These are phyloP conservation scores for Subanguina moxae DNA, from an alignment of 1,140 invertebrate species.

Conservation along the genomic window DNA sequence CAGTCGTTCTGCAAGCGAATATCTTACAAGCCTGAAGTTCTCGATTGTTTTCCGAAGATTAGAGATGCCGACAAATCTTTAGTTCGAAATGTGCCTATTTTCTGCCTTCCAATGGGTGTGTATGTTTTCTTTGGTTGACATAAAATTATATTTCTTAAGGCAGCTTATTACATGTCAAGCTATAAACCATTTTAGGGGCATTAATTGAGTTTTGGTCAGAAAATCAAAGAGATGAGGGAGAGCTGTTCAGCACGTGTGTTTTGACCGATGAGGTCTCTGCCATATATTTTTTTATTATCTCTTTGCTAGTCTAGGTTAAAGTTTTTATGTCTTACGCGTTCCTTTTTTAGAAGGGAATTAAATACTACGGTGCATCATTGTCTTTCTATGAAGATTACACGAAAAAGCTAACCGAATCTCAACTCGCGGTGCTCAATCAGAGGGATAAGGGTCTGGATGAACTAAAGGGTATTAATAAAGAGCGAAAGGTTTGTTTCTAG, in stretches of 20 bases:
- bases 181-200: slow-evolving; percentile 73
- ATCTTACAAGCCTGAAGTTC: slow-evolving; percentile 64
- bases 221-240: slow-evolving; percentile 73
- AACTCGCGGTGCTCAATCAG: slow-evolving; percentile 68
- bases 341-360: slow-evolving; percentile 48
- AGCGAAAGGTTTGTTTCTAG: neutral
- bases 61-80: slow-evolving; percentile 75
- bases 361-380: slow-evolving; percentile 82
- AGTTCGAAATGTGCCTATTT: slow-evolving; percentile 83
- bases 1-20: slow-evolving; percentile 79
- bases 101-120: slow-evolving; percentile 97
- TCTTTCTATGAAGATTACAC: slow-evolving; percentile 87
- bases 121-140: too few species aligned
- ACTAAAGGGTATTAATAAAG: too few species aligned
- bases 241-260: slow-evolving; percentile 95
- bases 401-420: slow-evolving; percentile 69
- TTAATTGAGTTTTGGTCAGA: slow-evolving; percentile 91
- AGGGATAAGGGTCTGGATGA: too few species aligned
- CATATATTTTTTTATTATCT: too few species aligned
- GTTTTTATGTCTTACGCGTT: too few species aligned
- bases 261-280: slow-evolving; percentile 73
- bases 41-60: slow-evolving; percentile 60
- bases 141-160: too few species aligned
- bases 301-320: too few species aligned
- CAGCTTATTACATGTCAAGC: too few species aligned